These are phyloP conservation scores for Incurvaria masculella DNA, from an alignment of 2,888 invertebrate genomes.

Conservation along the genomic window DNA sequence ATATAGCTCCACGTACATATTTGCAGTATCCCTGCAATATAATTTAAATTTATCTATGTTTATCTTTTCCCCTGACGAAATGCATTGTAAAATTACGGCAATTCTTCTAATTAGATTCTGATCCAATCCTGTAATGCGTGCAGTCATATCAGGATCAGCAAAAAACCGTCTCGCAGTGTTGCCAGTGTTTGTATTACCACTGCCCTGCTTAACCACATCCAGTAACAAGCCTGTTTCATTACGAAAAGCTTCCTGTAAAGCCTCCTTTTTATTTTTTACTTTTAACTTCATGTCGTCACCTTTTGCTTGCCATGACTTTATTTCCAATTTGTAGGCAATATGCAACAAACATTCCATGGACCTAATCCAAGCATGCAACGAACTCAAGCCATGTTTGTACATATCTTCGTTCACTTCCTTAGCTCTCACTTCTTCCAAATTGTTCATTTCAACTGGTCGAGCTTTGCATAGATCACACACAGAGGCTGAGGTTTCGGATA, in stretches of 20 bases:
- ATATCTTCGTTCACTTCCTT: not conserved
- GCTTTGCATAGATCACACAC: constrained; percentile 8
- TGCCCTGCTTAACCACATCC: constrained; percentile 2
- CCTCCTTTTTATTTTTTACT: not conserved
- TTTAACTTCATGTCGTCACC: not conserved
- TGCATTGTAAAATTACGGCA: not conserved
- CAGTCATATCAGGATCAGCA: constrained; percentile 1
- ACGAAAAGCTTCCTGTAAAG: not conserved
- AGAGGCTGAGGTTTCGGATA: constrained; percentile 6
- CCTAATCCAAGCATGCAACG: constrained; percentile 8
- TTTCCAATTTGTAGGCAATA: not conserved
- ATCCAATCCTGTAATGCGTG: constrained; percentile 2
- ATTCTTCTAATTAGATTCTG: not conserved
- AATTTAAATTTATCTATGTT: not conserved
- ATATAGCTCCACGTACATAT: not conserved
- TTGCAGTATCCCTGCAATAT: not conserved
- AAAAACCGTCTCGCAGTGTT: constrained; percentile 6
- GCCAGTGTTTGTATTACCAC: constrained; percentile 5
- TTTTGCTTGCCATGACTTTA: not conserved
- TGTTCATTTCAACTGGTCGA: constrained; percentile 5
- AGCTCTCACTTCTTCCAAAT: not conserved
- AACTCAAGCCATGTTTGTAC: constrained; percentile 6
- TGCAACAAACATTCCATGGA: constrained; percentile 5
- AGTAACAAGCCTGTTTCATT: constrained; percentile 3
- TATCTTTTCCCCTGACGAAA: not conserved